A percentile compares a stretch with the other conserved stretches of the same genome.
Conservation (phyloP, 2,888 invertebrate genomes). For the Cephus runcator region DNA sequence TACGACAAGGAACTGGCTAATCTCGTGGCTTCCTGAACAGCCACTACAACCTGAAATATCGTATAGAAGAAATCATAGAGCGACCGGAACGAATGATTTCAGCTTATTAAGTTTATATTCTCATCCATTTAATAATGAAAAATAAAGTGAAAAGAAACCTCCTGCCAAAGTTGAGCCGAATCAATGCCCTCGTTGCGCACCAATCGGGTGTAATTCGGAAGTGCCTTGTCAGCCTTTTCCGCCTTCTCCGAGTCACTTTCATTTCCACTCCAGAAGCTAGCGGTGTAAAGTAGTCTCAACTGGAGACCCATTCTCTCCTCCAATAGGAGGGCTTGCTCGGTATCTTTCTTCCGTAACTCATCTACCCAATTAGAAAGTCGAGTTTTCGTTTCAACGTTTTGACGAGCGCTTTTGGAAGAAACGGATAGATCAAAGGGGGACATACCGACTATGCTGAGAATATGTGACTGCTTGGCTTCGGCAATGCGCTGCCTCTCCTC, state of each 20-base stretch:
- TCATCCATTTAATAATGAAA: not conserved
- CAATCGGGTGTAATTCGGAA: constrained; percentile 80
- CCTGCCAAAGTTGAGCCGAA: constrained; percentile 83
- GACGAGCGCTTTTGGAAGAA: not conserved
- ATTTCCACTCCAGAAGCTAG: constrained; percentile 65
- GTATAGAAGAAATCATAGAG: no score
- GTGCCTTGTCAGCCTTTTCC: constrained; percentile 44
- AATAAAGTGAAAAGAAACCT: constrained; percentile 67
- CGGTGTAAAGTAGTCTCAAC: constrained; percentile 79
- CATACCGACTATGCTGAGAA: constrained; percentile 84
- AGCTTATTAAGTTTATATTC: no score
- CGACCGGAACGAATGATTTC: no score
- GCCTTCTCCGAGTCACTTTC: constrained; percentile 50
- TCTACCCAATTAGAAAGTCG: constrained; percentile 67
- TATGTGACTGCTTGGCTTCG: constrained; percentile 82
- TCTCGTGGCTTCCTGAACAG: constrained; percentile 76
- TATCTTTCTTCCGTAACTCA: constrained; percentile 86
- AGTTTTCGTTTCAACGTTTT: not conserved
- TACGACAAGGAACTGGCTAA: constrained; percentile 80
- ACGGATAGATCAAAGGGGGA: constrained; percentile 27
- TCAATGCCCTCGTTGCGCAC: constrained; percentile 80
- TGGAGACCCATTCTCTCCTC: constrained; percentile 92
- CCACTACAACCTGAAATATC: constrained; percentile 48
- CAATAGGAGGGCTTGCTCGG: constrained; percentile 84
- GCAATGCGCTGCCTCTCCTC: constrained; percentile 83